Base-by-base conservation (phyloP, 2,888 invertebrate species). In the Chaetogeoica ovagalla region DNA sequence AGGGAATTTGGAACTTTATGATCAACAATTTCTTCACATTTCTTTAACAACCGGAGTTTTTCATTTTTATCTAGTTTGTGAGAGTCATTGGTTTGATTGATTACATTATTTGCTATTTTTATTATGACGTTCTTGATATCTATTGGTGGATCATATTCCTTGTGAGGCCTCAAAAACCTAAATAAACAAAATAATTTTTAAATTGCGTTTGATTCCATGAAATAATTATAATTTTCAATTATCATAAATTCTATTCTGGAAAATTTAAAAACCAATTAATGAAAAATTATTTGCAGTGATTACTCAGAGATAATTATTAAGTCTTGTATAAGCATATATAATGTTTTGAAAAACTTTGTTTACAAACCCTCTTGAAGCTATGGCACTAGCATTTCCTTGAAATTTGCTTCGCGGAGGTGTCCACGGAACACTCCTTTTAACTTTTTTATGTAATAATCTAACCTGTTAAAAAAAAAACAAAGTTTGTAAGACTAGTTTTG, bases 1-100 rank as follows among this genome's bases (percentile, higher is more conserved):
- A 91, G 86, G 0, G 94, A 94, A 88, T 94, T 97, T 0, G 96
- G 95, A 17, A 97, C 90, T 82, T 89, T 86, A 86, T 96, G 92
- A 11, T 92, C 88, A 82, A 96, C 92, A 85, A 91, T 90, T 66
- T 90, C 87, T 83, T 88, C 90, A 84, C 94, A 94, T 9, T 90
- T 89, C 55, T 89, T 88, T 6, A 97, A 87, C 13, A 97, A 87
- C 55, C 89, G 87, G 85, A 90, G 95, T 86, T 94, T 93, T 13
- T 84, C 60, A 15, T 88, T 85, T n/a, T 83, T 81, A 82, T 85
- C 85, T 0, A 89, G 85, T 8, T 87, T 87, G 60, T 89, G 86
- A 9, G 87, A 85, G 39, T 86, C 75, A 3, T 87, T 85, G 1
- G 81, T 77, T 2, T 86, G 85, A 17, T 90, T 90, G 82, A 91